Evolutionary conservation across 2,888 invertebrate genomes (phyloP).

Genomic region (Macrosiphum euphorbiae): DNA sequence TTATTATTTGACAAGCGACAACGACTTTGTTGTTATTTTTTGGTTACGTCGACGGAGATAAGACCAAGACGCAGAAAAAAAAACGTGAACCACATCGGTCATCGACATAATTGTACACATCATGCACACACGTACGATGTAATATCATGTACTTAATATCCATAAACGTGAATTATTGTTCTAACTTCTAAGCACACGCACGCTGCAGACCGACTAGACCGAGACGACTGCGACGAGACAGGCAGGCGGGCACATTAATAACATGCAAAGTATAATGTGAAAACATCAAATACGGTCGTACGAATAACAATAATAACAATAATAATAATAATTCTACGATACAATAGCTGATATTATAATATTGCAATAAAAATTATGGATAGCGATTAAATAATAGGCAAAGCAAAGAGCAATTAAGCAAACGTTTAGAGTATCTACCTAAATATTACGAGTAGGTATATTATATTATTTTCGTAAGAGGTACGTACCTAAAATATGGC

Average conservation of each 20-base stretch:
- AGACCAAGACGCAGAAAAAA: neutral
- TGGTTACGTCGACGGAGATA: conserved; percentile 4
- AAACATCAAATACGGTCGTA: neutral
- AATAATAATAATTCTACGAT: neutral
- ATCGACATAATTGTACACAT: conserved; percentile 11
- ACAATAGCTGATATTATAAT: neutral
- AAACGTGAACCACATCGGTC: neutral
- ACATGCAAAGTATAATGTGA: neutral
- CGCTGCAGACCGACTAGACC: neutral
- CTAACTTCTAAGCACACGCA: neutral
- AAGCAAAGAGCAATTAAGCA: neutral
- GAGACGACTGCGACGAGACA: neutral
- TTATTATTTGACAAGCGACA: neutral
- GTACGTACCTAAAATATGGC: neutral
- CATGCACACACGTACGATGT: neutral
- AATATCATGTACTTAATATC: neutral
- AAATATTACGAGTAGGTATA: neutral
- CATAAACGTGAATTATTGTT: neutral
- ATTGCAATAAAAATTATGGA: neutral
- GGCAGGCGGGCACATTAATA: neutral
- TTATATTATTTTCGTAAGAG: neutral
- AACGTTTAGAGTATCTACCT: neutral
- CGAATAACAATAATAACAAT: neutral
- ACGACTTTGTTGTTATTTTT: neutral
- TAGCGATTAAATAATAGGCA: neutral